Base-by-base conservation (phyloP, 2,797 vertebrate genomes). In the Eulemur rubriventer region DNA sequence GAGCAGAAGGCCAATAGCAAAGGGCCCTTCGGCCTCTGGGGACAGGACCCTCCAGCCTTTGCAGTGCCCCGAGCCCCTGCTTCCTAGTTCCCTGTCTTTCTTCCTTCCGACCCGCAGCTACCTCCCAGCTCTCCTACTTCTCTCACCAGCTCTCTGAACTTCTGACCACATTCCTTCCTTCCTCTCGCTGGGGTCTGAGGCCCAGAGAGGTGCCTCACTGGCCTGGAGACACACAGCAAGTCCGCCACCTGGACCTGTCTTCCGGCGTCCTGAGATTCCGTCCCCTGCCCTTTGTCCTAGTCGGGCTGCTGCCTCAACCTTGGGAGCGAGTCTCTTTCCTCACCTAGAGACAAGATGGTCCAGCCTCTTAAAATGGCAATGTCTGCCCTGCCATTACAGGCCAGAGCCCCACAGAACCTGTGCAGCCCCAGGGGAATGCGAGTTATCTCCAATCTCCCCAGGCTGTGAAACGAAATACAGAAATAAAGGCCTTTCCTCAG, bases 401-500 rank as follows among this genome's bases (percentile, higher is more conserved):
- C 61, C 82, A 86, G 91, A 78, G 75, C 28, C 63, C 48, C 61
- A 28, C 2, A 73, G 92, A 89, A 41, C 12, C 48, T 95, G 84
- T 73, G 87, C 38, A 85, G 90, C 82, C 69, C 85, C 96, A 55
- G 73, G 96, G 89, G 96, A 97, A 81, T 20, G 48, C 7, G 6
- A 24, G 3, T 33, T 96, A 94, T 93, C 97, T 93, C 67, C 41
- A 10, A 88, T 95, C 94, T 96, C 59, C 75, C 94, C 41, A n/a
- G 90, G 72, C 96, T 89, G 93, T 92, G 98, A 97, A 97, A 97
- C 20, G 14, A 97, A 97, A 90, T 43, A 84, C 85, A 57, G 94
- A 94, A 83, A 97, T 73, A 97, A 98, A 98, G 95, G 86, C 72
- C 76, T 24, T 86, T 93, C 86, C 96, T 87, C 89, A 75, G 93